Evolutionary conservation across 2,888 invertebrate genomes (phyloP).

Genomic region (Steinernema scapterisci): DNA sequence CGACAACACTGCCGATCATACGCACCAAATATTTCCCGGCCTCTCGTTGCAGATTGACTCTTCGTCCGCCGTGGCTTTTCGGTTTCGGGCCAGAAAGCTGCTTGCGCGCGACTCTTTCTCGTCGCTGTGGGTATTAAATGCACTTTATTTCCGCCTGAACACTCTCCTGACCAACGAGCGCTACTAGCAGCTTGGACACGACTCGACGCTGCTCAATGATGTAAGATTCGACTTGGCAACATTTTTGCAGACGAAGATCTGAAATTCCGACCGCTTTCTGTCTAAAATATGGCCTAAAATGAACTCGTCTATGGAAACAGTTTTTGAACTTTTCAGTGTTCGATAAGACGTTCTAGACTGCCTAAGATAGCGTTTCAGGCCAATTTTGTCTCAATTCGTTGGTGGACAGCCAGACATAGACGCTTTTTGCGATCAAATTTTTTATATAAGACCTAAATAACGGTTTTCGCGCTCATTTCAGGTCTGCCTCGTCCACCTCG

Average conservation of each 20-base stretch:
- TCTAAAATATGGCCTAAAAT: too few relatives aligned
- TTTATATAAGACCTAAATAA: neutral
- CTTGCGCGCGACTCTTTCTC: neutral
- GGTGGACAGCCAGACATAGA: neutral
- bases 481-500: constrained; percentile 22
- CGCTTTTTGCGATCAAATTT: neutral
- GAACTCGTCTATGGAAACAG: too few relatives aligned
- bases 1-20: too few relatives aligned
- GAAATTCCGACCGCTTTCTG: too few relatives aligned
- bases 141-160: neutral
- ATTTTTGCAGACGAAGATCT: too few relatives aligned
- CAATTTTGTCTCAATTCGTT: neutral
- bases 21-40: constrained; percentile 1
- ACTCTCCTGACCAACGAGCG: too few relatives aligned
- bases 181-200: too few relatives aligned
- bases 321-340: too few relatives aligned
- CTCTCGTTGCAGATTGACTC: neutral
- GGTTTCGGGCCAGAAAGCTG: constrained; percentile 10
- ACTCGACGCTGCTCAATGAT: too few relatives aligned
- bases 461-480: neutral
- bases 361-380: too few relatives aligned
- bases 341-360: too few relatives aligned
- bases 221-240: too few relatives aligned
- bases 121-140: constrained; percentile 13
- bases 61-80: neutral